Base-by-base conservation (phyloP, 2,888 invertebrate species). In the Spodoptera exigua region DNA sequence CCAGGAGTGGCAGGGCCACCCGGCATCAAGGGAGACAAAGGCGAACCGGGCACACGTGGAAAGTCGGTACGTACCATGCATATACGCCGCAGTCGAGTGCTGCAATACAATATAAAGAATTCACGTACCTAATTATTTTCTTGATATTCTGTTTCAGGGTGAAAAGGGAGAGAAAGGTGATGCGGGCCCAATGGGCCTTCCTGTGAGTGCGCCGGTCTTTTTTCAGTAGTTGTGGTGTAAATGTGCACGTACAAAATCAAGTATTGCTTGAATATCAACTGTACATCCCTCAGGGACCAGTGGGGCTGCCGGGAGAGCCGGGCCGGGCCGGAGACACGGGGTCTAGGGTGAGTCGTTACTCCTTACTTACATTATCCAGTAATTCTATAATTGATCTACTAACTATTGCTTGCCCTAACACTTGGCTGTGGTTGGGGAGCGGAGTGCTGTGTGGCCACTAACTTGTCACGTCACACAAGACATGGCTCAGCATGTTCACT, bases 151-250 rank as follows among this genome's bases (percentile, higher is more conserved):
- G 59, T 89, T 87, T 44, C 90, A 98, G 97, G 98, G 98, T 48
- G 96, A 97, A 72, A 96, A 97, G 85, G 98, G 98, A 54, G 95
- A 95, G 52, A 97, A 96, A 89, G 98, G 98, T 60, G 97, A 97
- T 89, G 96, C 97, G 59, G 99, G 99, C 78, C 98, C 98, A 55
- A 99, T 99, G 98, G 99, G 99, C 83, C 94, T 99, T 84, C 99
- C 99, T 88, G 98, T 98, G 95, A 96, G 97, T 97, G 83, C 34
- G 11, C 21, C 11, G 10, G 16, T 21, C 16, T 2, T 5, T 10
- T 14, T 27, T 12, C 13, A 17, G 9, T 40, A n/a, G 17, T 35
- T 14, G 27, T 4, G 40, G 13, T 16, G 3, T 27, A 17, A 5
- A 27, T 13, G 2, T 34, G 1, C 10, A 45, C 21, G 13, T 46